Evolutionary conservation across 1,140 invertebrate species (phyloP).

Genomic region (Heterodera schachtii): DNA sequence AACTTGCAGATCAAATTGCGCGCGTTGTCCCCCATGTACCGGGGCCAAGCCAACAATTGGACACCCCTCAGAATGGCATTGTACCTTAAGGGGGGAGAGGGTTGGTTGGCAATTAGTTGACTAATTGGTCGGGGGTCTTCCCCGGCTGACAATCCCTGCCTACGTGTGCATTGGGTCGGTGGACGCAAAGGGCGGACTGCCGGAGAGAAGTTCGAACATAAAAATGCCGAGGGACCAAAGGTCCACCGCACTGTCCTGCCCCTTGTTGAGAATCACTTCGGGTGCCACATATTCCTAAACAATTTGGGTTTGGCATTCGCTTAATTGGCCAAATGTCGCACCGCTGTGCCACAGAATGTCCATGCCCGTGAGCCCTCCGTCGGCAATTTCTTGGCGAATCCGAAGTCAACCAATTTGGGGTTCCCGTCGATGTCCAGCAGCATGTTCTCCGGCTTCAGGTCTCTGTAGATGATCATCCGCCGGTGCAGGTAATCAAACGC

Average conservation of each 20-base stretch:
- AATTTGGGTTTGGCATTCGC: conserved; percentile 76
- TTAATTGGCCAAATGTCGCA: background rate
- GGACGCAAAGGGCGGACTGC: conserved; percentile 84
- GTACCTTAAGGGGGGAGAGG: conserved; percentile 70
- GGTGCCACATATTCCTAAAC: conserved; percentile 51
- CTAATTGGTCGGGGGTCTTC: too few relatives aligned
- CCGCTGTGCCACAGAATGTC: conserved; percentile 50
- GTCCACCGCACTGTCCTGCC: conserved; percentile 68
- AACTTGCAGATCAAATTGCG: conserved; percentile 58
- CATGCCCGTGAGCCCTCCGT: conserved; percentile 48
- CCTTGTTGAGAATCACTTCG: conserved; percentile 84
- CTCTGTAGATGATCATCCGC: conserved; percentile 48
- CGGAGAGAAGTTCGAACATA: conserved; percentile 53
- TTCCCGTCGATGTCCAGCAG: conserved; percentile 47
- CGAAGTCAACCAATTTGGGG: conserved; percentile 45
- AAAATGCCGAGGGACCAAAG: conserved; percentile 55
- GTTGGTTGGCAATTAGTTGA: background rate
- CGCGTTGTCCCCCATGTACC: conserved; percentile 55
- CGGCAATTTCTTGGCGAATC: conserved; percentile 49
- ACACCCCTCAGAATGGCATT: conserved; percentile 98
- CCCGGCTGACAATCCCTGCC: too few relatives aligned
- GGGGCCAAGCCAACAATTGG: conserved; percentile 75
- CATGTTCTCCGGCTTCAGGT: conserved; percentile 57
- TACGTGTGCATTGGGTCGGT: conserved; percentile 93
- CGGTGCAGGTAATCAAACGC: conserved; percentile 54